Evolutionary conservation across 2,888 invertebrate species (phyloP), one percentile per base, ranked within the genome.

Genomic region (Tricholauxania praeusta): DNA sequence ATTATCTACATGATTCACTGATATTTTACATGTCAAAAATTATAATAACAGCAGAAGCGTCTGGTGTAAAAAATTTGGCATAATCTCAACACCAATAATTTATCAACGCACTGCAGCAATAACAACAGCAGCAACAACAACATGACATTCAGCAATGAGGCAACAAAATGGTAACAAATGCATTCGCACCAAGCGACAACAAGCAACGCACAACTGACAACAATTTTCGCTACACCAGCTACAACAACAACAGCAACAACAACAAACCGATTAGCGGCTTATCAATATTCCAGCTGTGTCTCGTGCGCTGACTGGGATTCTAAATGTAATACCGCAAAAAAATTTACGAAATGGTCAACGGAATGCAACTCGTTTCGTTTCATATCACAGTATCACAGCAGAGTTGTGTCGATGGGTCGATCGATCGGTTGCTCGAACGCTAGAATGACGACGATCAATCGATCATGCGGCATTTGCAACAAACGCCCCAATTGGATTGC

Each of bases 281-380:
- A 85, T 85, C 82, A 84, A 83, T 84, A 84, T 85, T 85, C 84
- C 79, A 79, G 80, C 78, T 81, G 82, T 82, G 85, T 81, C 78
- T 78, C 83, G 65, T 74, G 17, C 70, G 63, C 19, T 52, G 53
- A n/a, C 63, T 70, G 70, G 49, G 70, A 70, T 70, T 70, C 63
- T 52, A 53, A 70, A 53, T 39, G 51, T 47, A 60, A 53, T 52
- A 53, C 70, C 62, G 70, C 60, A 53, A 62, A 63, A 70, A 39
- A 39, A 70, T 70, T 39, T 22, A 63, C 75, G 81, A 84, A 85
- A 85, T 85, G 84, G 84, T 83, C 85, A 84, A 80, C 75, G 85
- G 84, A 85, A 84, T 84, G 83, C 80, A 82, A 83, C 84, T 82
- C 78, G 84, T 84, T 84, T 84, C 78, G 76, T 39, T 39, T 39